These are phyloP conservation scores for Dicaeum eximium DNA, from an alignment of 2,113 vertebrate species.

Conservation along the genomic window DNA sequence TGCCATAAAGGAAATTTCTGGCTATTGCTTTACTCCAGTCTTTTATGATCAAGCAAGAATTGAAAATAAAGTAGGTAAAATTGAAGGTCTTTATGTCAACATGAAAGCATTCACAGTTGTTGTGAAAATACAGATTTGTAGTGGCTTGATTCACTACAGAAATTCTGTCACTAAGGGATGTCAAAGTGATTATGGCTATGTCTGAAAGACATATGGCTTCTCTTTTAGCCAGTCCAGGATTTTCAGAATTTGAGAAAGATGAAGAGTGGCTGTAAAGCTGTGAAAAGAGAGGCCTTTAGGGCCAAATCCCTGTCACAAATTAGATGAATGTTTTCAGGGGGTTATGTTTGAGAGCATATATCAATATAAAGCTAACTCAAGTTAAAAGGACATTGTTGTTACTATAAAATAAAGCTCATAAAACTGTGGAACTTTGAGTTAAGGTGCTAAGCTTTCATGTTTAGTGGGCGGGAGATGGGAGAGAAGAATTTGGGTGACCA, in stretches of 20 bases:
- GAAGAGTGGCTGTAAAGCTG: background rate
- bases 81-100: background rate
- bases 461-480: background rate
- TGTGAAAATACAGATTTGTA: background rate
- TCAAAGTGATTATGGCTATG: background rate
- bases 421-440: background rate
- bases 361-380: background rate
- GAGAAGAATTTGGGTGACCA: background rate
- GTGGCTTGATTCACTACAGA: background rate
- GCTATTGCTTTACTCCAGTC: background rate
- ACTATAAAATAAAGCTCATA: background rate
- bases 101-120: background rate
- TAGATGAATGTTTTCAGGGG: background rate
- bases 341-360: background rate
- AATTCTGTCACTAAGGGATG: background rate
- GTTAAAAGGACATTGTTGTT: background rate
- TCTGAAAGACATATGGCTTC: background rate
- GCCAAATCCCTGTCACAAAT: background rate
- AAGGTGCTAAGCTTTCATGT: background rate
- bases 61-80: background rate
- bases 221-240: background rate
- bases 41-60: background rate
- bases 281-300: background rate
- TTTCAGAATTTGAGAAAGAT: background rate
- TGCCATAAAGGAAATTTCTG: background rate